phyloP scores from a whole-genome alignment of 2,888 invertebrate species.

The Clanis bilineata region DNA sequence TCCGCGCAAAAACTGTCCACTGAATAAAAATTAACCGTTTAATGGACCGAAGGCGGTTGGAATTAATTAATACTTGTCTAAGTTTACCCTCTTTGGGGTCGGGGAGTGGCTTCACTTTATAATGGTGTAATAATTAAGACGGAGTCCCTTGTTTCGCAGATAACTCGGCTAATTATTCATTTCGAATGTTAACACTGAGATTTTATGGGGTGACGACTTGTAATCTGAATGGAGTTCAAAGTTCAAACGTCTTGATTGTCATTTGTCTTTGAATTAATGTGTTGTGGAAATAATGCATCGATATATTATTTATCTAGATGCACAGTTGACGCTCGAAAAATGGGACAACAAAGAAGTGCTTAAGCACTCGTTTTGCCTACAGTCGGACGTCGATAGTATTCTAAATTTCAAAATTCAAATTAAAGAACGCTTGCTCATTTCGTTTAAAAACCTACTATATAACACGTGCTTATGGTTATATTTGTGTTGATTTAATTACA shows the following conservation, averaged over 20 bases:
- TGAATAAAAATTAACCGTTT: constrained; percentile 78
- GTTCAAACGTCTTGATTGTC: constrained; percentile 19
- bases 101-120: constrained; percentile 61
- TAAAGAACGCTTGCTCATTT: too few species aligned
- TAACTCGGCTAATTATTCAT: constrained; percentile 74
- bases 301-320: too few species aligned
- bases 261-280: not conserved
- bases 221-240: constrained; percentile 42
- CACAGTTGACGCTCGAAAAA: too few species aligned
- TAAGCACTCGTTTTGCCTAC: too few species aligned
- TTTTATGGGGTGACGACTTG: constrained; percentile 69
- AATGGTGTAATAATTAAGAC: constrained; percentile 79
- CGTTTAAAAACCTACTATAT: too few species aligned
- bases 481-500: too few species aligned
- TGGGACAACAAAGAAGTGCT: too few species aligned
- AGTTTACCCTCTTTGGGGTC: constrained; percentile 65
- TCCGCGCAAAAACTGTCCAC: constrained; percentile 53
- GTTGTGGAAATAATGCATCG: too few species aligned
- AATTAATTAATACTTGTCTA: constrained; percentile 78
- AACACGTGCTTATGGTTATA: too few species aligned
- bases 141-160: constrained; percentile 68
- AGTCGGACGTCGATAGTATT: too few species aligned
- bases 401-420: too few species aligned
- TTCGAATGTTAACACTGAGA: constrained; percentile 59
- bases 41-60: constrained; percentile 67